phyloP scores from a whole-genome alignment of 2,888 invertebrate genomes.

The Drosophila infuscata region DNA sequence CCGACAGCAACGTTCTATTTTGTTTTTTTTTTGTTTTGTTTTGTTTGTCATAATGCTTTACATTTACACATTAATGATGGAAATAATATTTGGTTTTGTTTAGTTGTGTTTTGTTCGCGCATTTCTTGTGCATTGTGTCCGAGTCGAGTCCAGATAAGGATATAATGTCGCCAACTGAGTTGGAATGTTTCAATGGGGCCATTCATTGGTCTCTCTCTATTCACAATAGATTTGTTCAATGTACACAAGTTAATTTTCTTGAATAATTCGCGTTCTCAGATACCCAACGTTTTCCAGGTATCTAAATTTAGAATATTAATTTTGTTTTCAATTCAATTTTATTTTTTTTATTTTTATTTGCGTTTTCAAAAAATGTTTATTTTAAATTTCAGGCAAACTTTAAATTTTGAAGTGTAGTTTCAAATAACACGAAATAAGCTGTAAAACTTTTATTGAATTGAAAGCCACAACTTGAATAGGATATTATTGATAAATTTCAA shows the following conservation, averaged over 20 bases:
- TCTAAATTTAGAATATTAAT: not conserved
- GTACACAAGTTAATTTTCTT: not conserved
- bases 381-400: no score
- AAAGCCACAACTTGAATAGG: not conserved
- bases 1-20: no score
- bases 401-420: no score
- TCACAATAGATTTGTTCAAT: not conserved
- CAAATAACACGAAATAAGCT: no score
- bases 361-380: not conserved
- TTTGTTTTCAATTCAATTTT: not conserved
- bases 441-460: no score
- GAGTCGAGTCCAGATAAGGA: not conserved
- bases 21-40: no score
- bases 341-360: not conserved
- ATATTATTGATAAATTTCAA: not conserved
- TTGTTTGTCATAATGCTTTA: not conserved
- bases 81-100: not conserved
- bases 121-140: slow-evolving; percentile 2
- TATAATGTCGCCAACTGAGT: slow-evolving; percentile 8
- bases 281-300: not conserved
- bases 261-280: not conserved
- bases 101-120: not conserved
- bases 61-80: slow-evolving; percentile 2
- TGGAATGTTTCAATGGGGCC: not conserved
- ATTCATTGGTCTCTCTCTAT: not conserved